Evolutionary conservation across 2,113 vertebrate species (phyloP), one percentile per base, ranked within the genome.

Genomic region (Clupea harengus): DNA sequence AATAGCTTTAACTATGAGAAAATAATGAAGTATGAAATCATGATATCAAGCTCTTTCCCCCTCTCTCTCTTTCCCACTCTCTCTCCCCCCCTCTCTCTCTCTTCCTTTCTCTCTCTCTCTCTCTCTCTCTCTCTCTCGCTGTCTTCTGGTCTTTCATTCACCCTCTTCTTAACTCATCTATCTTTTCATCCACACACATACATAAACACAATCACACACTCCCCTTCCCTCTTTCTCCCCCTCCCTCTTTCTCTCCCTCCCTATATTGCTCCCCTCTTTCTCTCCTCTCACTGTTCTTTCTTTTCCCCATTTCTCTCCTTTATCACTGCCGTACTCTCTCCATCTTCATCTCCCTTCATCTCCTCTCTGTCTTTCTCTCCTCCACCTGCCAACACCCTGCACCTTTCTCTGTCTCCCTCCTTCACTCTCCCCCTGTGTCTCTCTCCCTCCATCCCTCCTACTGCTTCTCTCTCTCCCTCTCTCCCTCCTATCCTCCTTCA

Each of bases 1-100:
- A 75, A 75, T 75, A 32, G 28, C 28, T 75, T 75, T 75, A 39
- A 39, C 67, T 75, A 28, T 75, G 67, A 75, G 67, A 75, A 75
- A 75, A 32, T 75, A 75, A 75, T 75, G 15, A 75, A 75, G 67
- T 75, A 75, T 75, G 67, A 39, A 75, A 75, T 75, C 11, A 17
- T 75, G 67, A 75, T 39, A 75, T 32, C 67, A 17, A 75, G 67
- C 67, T 32, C 25, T 39, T 32, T 75, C 67, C 0, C 15, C 1
- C 67, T 15, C 67, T 39, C 67, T 1, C 15, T 5, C 67, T 32
- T 11, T 32, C 67, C 28, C 13, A 0, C 11, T 28, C 9, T 8
- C 15, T 4, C 4, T 17, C 7, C 25, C 8, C 11, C 28, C 8
- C 64, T 28, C n/a, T 72, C n/a, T 28, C 25, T 72, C n/a, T 8